Base-by-base conservation (phyloP, 37 sponge, comb jelly and placozoan species). In the Aplysina aerophoba region DNA sequence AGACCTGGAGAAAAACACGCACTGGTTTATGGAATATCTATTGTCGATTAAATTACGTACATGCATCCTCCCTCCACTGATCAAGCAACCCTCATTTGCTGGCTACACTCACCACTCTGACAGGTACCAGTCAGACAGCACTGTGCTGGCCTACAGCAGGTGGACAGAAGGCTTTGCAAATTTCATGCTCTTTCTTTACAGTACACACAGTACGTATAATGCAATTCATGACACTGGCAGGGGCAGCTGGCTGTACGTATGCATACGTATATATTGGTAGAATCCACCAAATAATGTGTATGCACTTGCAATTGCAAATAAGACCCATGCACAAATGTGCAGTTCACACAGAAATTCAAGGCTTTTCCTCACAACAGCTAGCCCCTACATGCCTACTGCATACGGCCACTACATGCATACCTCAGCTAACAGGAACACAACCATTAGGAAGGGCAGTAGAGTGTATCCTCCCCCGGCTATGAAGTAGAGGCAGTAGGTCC, bases 41-140 rank as follows among this genome's bases (percentile, higher is more conserved):
- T 8, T 44, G 50, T 44, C 8, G 6, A 44, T 8, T 44, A 44
- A 44, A 11, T 44, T n/a, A n/a, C n/a, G n/a, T n/a, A n/a, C n/a
- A n/a, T 44, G 50, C 8, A 44, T 44, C 50, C 50, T 44, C 8
- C 50, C 8, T 8, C 50, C 50, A 44, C 50, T 11, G 8, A 44
- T 8, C 8, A 8, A 44, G 50, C 50, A 84, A 41, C 71, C 11
- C 4, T 5, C 14, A 35, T 58, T 24, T 20, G 11, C 3, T n/a
- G n/a, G n/a, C 0, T 20, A n/a, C 27, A 67, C 93, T 60, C 84
- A 92, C 93, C 90, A 89, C 22, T 89, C 85, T 37, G 93, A 58
- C 15, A 89, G 44, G 87, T 89, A 92, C 93, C 93, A 92, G 77
- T 92, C 89, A 71, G 87, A 63, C 0, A 84, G 19, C 11, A 86